A percentile compares a stretch with the other conserved stretches of the same genome.
Conservation (phyloP, 92 coral and sea anemone species). For the Porites divaricata region DNA sequence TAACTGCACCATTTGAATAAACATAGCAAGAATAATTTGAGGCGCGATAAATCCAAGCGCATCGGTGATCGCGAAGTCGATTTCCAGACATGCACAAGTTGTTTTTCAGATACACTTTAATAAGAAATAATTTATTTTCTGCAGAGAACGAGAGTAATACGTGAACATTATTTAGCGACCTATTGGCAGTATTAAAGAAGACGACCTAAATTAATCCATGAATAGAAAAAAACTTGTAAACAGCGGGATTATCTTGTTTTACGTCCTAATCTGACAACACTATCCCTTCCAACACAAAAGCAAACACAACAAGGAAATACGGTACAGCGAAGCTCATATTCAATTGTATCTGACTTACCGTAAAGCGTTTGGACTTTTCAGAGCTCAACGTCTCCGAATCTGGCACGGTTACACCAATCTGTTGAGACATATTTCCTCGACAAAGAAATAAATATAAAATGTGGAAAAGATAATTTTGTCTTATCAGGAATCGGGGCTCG, state of each 20-base stretch:
- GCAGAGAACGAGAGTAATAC: background rate
- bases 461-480: background rate
- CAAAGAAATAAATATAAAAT: conserved; percentile 18
- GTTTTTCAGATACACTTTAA: background rate
- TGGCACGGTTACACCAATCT: conserved; percentile 96
- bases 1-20: background rate
- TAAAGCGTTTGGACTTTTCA: conserved; percentile 98
- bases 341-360: conserved; percentile 69
- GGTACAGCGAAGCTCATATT: background rate
- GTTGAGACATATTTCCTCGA: conserved; percentile 64
- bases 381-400: conserved; percentile 99
- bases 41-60: background rate
- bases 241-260: conserved; percentile 37
- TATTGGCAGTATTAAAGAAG: background rate
- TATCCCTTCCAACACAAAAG: conserved; percentile 17
- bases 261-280: conserved; percentile 32
- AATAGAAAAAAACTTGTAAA: conserved; percentile 28
- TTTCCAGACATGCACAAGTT: background rate
- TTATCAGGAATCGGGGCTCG: background rate
- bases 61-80: conserved; percentile 5
- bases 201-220: conserved; percentile 10
- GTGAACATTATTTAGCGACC: background rate
- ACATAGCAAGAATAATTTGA: background rate
- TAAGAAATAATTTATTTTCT: background rate
- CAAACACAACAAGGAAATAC: conserved; percentile 19